These are phyloP conservation scores for Enteromius anoplus DNA, from an alignment of 2,797 vertebrate genomes.

Conservation along the genomic window DNA sequence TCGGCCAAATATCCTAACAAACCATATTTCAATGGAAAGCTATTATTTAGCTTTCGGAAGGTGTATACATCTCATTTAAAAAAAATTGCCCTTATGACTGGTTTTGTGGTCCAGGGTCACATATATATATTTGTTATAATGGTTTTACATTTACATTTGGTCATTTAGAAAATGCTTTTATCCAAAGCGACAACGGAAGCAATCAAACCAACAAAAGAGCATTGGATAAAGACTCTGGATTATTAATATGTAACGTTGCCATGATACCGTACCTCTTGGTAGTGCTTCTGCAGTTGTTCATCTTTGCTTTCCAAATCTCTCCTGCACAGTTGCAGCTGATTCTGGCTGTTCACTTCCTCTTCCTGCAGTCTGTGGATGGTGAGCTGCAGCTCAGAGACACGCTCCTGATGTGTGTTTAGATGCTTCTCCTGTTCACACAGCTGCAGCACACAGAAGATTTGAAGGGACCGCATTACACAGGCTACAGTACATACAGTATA, in stretches of 20 bases:
- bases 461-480: background rate
- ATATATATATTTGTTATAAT: no score
- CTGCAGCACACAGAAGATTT: slow-evolving; percentile 29
- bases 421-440: slow-evolving; percentile 60
- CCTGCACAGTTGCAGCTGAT: slow-evolving; percentile 49
- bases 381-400: slow-evolving; percentile 61
- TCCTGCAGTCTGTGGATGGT: slow-evolving; percentile 58
- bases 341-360: slow-evolving; percentile 36
- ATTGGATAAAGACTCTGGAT: no score
- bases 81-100: no score
- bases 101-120: no score
- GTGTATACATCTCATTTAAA: no score
- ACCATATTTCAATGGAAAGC: no score
- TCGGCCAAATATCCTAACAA: no score
- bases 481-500: background rate
- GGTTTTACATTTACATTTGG: no score
- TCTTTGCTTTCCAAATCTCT: slow-evolving; percentile 53
- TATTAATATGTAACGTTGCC: slow-evolving; percentile 8
- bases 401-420: slow-evolving; percentile 54
- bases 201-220: no score
- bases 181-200: no score
- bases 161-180: no score
- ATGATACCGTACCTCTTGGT: slow-evolving; percentile 54
- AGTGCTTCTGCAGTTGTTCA: slow-evolving; percentile 44
- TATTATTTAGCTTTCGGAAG: no score